Conservation (phyloP, 2,888 invertebrate genomes). For the Melanargia galathea region DNA sequence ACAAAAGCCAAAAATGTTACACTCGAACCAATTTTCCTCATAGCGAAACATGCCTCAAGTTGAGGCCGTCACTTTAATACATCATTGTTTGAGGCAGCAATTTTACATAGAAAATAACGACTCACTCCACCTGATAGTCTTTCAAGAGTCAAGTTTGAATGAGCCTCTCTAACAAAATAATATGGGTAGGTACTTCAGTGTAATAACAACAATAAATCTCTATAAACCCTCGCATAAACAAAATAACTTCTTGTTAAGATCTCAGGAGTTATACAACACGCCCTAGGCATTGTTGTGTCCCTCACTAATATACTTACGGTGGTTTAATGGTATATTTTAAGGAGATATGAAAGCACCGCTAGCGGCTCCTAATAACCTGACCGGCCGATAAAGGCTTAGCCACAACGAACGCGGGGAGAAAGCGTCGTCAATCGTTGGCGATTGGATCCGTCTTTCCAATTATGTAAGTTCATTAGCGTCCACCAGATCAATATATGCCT, state of each 20-base stretch:
- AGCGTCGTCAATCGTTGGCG: neutral
- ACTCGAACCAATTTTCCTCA: no score
- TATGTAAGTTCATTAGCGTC: no score
- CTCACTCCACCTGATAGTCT: neutral
- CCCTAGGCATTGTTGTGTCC: slow-evolving; percentile 54
- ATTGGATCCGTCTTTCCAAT: neutral
- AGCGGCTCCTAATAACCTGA: slow-evolving; percentile 57
- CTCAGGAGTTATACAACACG: slow-evolving; percentile 43
- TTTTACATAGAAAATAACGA: no score
- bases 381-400: slow-evolving; percentile 44
- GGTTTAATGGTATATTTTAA: slow-evolving; percentile 67
- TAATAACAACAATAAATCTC: neutral
- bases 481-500: no score
- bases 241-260: slow-evolving; percentile 30
- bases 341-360: slow-evolving; percentile 69
- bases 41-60: no score
- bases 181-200: neutral
- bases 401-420: neutral
- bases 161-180: neutral
- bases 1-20: no score
- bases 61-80: no score
- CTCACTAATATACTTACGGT: slow-evolving; percentile 64
- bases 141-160: neutral
- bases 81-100: no score
- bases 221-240: slow-evolving; percentile 1